Evolutionary conservation across 2,797 vertebrate species (phyloP), one percentile per base, ranked within the genome.

Genomic region (Cryptoblepharus egeriae): DNA sequence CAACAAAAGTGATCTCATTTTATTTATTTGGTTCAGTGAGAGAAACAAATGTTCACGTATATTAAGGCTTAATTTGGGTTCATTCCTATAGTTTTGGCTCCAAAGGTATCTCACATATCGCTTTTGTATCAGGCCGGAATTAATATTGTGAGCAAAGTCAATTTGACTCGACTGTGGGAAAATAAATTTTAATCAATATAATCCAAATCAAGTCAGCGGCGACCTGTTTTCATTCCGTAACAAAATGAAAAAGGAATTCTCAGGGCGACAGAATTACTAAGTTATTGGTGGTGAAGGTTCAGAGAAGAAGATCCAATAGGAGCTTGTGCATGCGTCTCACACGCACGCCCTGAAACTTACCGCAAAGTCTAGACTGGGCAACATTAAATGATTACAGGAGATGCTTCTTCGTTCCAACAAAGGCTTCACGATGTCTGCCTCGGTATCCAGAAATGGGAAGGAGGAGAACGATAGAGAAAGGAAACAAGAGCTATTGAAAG

Each of bases 211-310:
- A 73, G 30, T 81, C 61, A 67, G 73, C 35, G 79, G 37, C 75
- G 91, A 82, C 58, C 90, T 92, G 81, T 92, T 93, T 92, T 92
- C 83, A 88, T 91, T 93, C 92, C 85, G 82, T 75, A 90, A 84
- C 80, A 87, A 88, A 91, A 91, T 88, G 89, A 91, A 90, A 78
- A 92, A 92, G 32, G 86, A 87, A 81, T 79, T 91, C 89, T 92
- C 85, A 2, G 37, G 82, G 78, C 87, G 72, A 85, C 79, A 90
- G 80, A 85, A 80, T 89, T 79, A 86, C 64, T 85, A 64, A 81
- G 75, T 32, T 75, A 80, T 84, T 65, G 83, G 26, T 39, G 81
- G 75, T 58, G 69, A 26, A 83, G 73, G 89, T 70, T 85, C 74
- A 67, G 69, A 89, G 0, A 0, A 77, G 74, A 64, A 79, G 72